These are phyloP conservation scores for Terrapene triunguis DNA, from an alignment of 2,113 vertebrate species.

Conservation along the genomic window DNA sequence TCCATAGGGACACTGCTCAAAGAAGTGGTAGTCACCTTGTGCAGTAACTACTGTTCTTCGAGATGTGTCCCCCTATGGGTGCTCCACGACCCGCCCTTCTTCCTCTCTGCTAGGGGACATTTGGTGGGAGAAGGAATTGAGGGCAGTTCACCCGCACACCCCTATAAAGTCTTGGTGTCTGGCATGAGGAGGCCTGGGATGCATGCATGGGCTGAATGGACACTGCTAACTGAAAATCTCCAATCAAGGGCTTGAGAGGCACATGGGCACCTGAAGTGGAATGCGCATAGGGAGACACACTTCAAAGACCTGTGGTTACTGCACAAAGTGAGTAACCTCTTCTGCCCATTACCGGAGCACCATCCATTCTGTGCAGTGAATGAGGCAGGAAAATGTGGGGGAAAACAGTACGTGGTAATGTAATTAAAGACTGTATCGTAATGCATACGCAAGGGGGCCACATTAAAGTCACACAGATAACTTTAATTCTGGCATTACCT, in stretches of 20 bases:
- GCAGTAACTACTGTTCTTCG: background rate
- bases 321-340: background rate
- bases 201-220: background rate
- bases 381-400: background rate
- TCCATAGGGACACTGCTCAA: too few species aligned
- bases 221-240: background rate
- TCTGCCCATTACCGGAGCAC: background rate
- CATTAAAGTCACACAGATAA: background rate
- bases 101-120: background rate
- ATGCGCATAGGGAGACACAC: background rate
- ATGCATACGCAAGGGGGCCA: background rate
- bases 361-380: background rate
- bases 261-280: background rate
- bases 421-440: background rate
- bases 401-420: background rate
- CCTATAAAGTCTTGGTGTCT: too few species aligned
- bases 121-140: too few species aligned
- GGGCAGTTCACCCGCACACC: too few species aligned
- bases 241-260: background rate
- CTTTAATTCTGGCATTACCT: constrained; percentile 14
- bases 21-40: background rate
- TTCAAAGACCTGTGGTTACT: background rate
- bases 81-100: too few species aligned
- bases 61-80: background rate
- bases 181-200: too few species aligned